A percentile compares a stretch with the other conserved stretches of the same genome.
phyloP scores from a whole-genome alignment of 2,888 invertebrate genomes.

The Cetonia aurata region DNA sequence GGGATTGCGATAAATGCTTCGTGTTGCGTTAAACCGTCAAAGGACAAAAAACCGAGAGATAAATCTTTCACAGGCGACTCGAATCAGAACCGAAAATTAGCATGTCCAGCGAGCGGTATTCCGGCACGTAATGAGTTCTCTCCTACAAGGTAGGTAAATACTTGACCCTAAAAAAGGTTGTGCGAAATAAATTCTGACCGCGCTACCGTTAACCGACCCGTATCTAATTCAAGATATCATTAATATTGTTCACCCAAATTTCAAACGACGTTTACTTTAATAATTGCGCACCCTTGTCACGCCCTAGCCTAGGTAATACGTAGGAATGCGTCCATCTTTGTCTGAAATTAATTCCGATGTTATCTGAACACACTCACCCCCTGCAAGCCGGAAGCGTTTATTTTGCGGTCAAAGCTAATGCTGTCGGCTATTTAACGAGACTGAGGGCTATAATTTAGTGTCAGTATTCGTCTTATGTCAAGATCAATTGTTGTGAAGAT shows the following conservation, averaged over 20 bases:
- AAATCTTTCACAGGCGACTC: constrained; percentile 40
- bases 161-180: constrained; percentile 37
- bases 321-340: not conserved
- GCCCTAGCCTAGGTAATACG: constrained; percentile 1
- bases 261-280: constrained; percentile 40
- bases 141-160: constrained; percentile 24
- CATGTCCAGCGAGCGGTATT: constrained; percentile 24
- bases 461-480: constrained; percentile 14
- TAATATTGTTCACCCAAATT: constrained; percentile 39
- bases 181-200: constrained; percentile 33
- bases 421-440: not conserved
- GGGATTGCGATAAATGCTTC: constrained; percentile 7
- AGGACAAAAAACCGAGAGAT: constrained; percentile 39
- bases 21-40: constrained; percentile 31
- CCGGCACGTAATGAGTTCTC: constrained; percentile 28
- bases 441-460: constrained; percentile 9
- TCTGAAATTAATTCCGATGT: constrained; percentile 36
- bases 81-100: constrained; percentile 41
- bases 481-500: constrained; percentile 17
- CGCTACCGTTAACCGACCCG: constrained; percentile 21
- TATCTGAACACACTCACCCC: not conserved
- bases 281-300: constrained; percentile 39
- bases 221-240: constrained; percentile 39
- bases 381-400: not conserved
- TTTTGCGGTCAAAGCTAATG: not conserved